Conservation (phyloP, 1,140 invertebrate species). For the Saccostrea cuccullata region DNA sequence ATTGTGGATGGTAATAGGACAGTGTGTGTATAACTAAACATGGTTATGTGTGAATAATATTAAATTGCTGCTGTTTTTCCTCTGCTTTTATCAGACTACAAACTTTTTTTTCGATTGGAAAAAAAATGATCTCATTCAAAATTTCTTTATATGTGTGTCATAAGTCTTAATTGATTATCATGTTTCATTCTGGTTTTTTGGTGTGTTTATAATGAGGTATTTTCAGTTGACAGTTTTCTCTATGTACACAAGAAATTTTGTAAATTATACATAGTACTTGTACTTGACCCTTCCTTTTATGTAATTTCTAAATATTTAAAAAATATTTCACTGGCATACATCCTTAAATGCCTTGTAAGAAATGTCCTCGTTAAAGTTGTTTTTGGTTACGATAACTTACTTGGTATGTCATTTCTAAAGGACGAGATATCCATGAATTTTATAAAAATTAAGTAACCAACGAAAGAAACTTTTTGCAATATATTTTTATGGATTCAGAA, state of each 20-base stretch:
- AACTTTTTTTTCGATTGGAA: not conserved
- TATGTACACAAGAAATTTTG: not conserved
- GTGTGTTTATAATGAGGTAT: not conserved
- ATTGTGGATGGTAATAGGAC: not conserved
- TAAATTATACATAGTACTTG: not conserved
- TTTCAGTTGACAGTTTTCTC: not conserved
- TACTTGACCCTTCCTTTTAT: too few species aligned
- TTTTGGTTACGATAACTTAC: too few species aligned
- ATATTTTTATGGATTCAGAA: too few species aligned
- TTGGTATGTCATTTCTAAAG: too few species aligned
- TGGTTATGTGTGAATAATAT: not conserved
- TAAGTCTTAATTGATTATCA: not conserved
- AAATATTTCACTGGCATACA: too few species aligned
- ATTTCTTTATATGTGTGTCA: not conserved
- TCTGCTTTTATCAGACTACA: constrained; percentile 31
- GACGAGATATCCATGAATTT: too few species aligned
- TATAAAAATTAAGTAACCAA: too few species aligned
- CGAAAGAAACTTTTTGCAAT: too few species aligned
- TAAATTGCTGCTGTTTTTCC: constrained; percentile 4
- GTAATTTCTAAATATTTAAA: too few species aligned
- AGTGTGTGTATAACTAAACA: not conserved
- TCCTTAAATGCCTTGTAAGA: too few species aligned
- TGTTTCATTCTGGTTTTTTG: not conserved
- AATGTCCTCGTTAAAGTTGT: too few species aligned
- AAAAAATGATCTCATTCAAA: constrained; percentile 14